Base-by-base conservation (phyloP, 2,888 invertebrate species). In the Stenchaetothrips biformis region DNA sequence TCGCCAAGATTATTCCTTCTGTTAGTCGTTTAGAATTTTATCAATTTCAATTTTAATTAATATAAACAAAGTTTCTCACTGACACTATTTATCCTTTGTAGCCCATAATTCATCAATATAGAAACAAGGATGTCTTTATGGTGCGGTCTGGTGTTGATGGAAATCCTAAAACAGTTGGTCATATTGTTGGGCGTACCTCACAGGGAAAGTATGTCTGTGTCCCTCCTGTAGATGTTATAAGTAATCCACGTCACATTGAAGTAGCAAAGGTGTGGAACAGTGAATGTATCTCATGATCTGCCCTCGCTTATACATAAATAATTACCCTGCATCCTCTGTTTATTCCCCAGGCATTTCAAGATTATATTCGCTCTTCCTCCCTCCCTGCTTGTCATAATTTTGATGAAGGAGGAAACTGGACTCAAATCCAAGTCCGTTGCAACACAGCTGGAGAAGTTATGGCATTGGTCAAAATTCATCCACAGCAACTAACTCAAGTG, bases 371-470 rank as follows among this genome's bases (percentile, higher is more conserved):
- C 47, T 87, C 88, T 16, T 94, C 94, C 0, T 87, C 89, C 74
- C 88, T 93, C 84, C 86, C 89, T 80, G 93, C 94, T 0, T 98
- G 93, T 85, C 92, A 95, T 85, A 94, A 94, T 81, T 91, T 92
- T 82, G 94, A 96, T 85, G 89, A 85, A 48, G 85, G 85, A 7
- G 90, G 90, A 8, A 85, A 88, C 84, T 91, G 90, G 90, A 85
- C 88, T 82, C 86, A 86, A 83, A 82, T 90, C 79, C 85, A 88
- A 1, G 87, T 90, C 21, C 85, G 90, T 16, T 88, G 86, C 11
- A 87, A 88, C 81, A 85, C 91, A 0, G 89, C 89, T 0, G 90
- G 91, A 7, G 94, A 97, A 84, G 86, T 95, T 4, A 95, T 98
- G 95, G 86, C 96, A 4, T 92, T 97, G 37, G 90, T 95, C 2